These are phyloP conservation scores for Synergus laeviventris DNA, from an alignment of 2,888 invertebrate species.

Conservation along the genomic window DNA sequence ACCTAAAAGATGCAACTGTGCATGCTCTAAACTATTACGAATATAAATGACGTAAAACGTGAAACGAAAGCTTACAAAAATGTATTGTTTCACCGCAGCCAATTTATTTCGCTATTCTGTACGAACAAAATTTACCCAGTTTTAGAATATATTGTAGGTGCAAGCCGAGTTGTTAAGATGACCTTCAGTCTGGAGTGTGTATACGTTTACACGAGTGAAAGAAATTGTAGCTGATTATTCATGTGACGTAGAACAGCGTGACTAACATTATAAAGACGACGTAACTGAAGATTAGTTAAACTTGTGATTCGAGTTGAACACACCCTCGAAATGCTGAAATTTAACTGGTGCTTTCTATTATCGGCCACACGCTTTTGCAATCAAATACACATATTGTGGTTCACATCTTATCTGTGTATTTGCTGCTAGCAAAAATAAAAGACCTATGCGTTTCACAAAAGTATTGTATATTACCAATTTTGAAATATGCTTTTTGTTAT, in stretches of 20 bases:
- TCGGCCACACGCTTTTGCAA: not conserved
- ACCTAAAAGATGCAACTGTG: not conserved
- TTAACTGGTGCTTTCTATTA: conserved; percentile 17
- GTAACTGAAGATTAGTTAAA: conserved; percentile 12
- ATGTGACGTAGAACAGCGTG: not conserved
- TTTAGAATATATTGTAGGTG: not conserved
- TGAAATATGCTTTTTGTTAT: not conserved
- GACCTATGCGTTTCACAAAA: not conserved
- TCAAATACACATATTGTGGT: not conserved
- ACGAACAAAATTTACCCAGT: not conserved
- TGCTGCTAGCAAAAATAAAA: not conserved
- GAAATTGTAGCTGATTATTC: conserved; percentile 12
- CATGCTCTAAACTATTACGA: conserved; percentile 3
- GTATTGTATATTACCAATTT: not conserved
- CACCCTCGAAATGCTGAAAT: conserved; percentile 24
- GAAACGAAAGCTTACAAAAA: not conserved
- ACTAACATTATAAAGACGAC: conserved; percentile 19
- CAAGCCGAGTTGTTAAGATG: not conserved
- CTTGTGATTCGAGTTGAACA: not conserved
- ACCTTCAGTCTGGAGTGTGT: conserved; percentile 18
- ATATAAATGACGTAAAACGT: not conserved
- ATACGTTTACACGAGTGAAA: not conserved
- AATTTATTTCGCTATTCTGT: not conserved
- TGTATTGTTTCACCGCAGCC: not conserved
- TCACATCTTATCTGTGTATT: not conserved